phyloP scores from a whole-genome alignment of 2,797 vertebrate species.

The Chelonia mydas region DNA sequence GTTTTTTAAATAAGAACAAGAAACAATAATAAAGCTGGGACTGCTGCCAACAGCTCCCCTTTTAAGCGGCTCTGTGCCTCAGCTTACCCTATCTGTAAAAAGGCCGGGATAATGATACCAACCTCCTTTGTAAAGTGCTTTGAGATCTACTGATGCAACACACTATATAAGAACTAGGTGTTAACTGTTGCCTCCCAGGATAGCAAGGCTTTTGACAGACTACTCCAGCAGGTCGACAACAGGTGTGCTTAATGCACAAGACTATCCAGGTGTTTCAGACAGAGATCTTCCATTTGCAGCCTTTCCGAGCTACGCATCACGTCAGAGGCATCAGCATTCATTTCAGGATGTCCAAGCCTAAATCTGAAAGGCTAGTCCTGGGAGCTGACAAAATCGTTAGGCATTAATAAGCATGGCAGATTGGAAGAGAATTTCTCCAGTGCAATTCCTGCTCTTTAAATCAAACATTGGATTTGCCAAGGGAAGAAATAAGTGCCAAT shows the following conservation, averaged over 20 bases:
- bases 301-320: not conserved
- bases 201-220: not conserved
- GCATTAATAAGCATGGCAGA: not conserved
- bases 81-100: not conserved
- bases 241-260: not conserved
- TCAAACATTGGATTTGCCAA: not conserved
- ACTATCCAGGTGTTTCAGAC: not conserved
- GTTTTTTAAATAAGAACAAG: not conserved
- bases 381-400: not conserved
- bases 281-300: not conserved
- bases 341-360: not conserved
- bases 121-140: not conserved
- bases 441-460: not conserved
- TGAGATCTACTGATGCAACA: not conserved
- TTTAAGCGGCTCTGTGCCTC: not conserved
- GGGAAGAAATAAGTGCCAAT: not conserved
- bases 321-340: not conserved
- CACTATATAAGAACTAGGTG: not conserved
- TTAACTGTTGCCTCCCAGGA: not conserved
- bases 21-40: not conserved
- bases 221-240: not conserved
- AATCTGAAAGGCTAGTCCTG: not conserved
- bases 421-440: not conserved
- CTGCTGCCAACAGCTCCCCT: not conserved
- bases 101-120: not conserved